Conservation (phyloP, 2,113 vertebrate genomes). For the Phoenicopterus ruber region DNA sequence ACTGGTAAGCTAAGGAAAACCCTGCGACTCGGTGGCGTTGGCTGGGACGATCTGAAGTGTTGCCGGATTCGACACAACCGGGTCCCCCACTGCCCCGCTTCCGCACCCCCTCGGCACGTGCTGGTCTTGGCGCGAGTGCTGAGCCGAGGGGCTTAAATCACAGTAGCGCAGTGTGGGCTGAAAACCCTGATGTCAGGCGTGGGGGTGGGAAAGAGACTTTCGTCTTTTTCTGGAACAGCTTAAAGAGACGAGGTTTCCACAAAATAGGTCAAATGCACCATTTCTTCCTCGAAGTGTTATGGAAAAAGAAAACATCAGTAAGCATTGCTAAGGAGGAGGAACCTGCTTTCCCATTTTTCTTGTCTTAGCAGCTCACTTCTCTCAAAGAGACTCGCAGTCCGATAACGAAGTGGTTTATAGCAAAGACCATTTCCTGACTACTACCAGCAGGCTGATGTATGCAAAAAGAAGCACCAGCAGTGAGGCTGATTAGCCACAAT, state of each 20-base stretch:
- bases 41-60: background rate
- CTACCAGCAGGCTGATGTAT: background rate
- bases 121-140: background rate
- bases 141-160: background rate
- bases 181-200: fast-evolving
- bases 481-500: background rate
- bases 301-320: background rate
- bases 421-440: background rate
- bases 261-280: background rate
- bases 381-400: background rate
- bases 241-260: background rate
- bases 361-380: background rate
- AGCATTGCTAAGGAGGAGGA: background rate
- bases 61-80: background rate
- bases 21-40: background rate
- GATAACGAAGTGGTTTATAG: background rate
- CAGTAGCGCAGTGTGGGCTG: background rate
- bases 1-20: background rate
- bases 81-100: background rate
- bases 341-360: background rate
- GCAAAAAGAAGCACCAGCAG: background rate
- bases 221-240: background rate
- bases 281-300: background rate
- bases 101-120: background rate
- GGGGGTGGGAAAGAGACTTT: background rate